phyloP scores from a whole-genome alignment of 2,797 vertebrate genomes.

The Jordanella pulchra region DNA sequence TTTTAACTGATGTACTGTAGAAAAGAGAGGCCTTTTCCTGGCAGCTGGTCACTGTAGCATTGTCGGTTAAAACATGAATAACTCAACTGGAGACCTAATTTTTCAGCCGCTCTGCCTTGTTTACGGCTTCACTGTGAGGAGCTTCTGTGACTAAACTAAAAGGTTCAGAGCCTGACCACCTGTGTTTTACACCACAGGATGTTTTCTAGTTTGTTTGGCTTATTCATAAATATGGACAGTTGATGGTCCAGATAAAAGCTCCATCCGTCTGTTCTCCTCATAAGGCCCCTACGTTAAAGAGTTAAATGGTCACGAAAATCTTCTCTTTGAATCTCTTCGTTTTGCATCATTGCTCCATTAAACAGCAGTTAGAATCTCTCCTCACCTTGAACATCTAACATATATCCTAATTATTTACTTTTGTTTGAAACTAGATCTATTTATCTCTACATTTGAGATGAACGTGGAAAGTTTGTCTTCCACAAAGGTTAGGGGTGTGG shows the following conservation, averaged over 20 bases:
- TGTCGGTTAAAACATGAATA: neutral
- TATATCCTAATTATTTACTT: neutral
- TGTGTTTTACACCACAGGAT: neutral
- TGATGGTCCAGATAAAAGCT: slow-evolving; percentile 5
- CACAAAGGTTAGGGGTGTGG: neutral
- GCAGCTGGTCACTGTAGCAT: neutral
- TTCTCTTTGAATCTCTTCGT: neutral
- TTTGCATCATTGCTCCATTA: neutral
- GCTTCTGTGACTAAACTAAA: neutral
- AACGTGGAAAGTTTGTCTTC: neutral
- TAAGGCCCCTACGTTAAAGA: neutral
- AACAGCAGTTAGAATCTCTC: neutral
- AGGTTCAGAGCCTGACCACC: neutral
- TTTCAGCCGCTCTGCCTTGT: slow-evolving; percentile 1
- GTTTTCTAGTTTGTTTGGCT: neutral
- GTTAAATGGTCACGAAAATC: neutral
- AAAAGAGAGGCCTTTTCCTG: slow-evolving; percentile 10
- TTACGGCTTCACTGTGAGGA: slow-evolving; percentile 5
- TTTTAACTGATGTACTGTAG: slow-evolving; percentile 1
- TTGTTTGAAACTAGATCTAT: neutral
- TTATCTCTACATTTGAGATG: neutral
- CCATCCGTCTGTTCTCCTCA: neutral
- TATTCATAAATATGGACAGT: neutral
- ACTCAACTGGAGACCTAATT: slow-evolving; percentile 5
- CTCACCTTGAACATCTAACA: neutral